These are phyloP conservation scores for Molothrus ater DNA, from an alignment of 2,797 vertebrate species.

Conservation along the genomic window DNA sequence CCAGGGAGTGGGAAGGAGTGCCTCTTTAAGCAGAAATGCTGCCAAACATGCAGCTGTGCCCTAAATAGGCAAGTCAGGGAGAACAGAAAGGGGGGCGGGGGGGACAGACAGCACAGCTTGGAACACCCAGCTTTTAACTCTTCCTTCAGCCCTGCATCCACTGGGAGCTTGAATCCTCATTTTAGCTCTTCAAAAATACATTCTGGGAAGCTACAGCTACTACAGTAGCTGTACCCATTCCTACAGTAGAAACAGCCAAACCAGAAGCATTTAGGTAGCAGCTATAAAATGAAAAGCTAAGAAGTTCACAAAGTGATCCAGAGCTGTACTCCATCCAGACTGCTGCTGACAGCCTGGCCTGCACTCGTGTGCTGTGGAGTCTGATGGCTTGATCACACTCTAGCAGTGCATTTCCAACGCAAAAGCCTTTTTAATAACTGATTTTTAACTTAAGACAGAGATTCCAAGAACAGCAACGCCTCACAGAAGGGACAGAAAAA, in stretches of 20 bases:
- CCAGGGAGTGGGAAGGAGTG: conserved; percentile 38
- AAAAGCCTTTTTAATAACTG: neutral
- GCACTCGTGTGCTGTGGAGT: no score
- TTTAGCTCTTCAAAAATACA: neutral
- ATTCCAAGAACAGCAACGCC: neutral
- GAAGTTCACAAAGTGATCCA: neutral
- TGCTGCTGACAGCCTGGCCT: neutral
- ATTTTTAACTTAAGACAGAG: neutral
- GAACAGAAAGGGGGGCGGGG: neutral
- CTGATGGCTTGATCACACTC: neutral
- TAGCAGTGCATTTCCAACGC: rapidly evolving
- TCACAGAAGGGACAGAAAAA: neutral
- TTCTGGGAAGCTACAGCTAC: neutral
- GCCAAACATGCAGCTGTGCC: conserved; percentile 60
- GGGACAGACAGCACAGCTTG: neutral
- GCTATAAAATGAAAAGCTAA: neutral
- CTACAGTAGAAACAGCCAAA: neutral
- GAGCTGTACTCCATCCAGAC: neutral
- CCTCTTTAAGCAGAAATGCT: conserved; percentile 56
- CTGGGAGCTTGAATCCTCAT: neutral
- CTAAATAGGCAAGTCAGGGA: conserved; percentile 57
- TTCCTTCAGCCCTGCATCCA: neutral
- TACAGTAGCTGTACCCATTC: neutral
- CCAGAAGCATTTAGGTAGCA: neutral
- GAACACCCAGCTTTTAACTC: conserved; percentile 24